A percentile compares a stretch with the other conserved stretches of the same genome.
Conservation (phyloP, 1,140 invertebrate genomes). For the Dreissena polymorpha region DNA sequence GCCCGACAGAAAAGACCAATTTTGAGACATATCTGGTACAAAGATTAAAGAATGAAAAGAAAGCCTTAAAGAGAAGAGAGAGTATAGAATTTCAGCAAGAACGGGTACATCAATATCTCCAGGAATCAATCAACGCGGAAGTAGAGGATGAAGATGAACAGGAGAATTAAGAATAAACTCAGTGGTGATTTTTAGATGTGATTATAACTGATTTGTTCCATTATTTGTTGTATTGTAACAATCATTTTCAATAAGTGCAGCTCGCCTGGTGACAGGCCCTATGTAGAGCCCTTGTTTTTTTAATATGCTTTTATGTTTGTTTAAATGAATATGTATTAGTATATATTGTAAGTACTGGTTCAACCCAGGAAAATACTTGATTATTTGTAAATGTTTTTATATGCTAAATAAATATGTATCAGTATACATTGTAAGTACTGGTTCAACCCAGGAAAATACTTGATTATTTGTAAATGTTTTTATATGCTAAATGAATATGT, state of each 20-base stretch:
- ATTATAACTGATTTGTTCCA: neutral
- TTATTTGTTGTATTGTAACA: neutral
- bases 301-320: too few relatives aligned
- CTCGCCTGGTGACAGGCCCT: too few relatives aligned
- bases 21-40: conserved; percentile 12
- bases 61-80: neutral
- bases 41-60: conserved; percentile 17
- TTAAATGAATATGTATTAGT: too few relatives aligned
- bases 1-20: neutral
- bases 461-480: too few relatives aligned
- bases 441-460: too few relatives aligned
- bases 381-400: too few relatives aligned
- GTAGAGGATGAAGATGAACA: neutral
- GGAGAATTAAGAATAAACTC: neutral
- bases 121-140: neutral
- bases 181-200: neutral
- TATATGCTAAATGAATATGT: too few relatives aligned
- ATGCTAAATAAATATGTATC: too few relatives aligned
- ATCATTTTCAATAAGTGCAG: neutral
- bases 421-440: too few relatives aligned
- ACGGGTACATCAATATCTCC: neutral
- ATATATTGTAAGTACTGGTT: too few relatives aligned
- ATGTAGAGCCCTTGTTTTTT: too few relatives aligned
- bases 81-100: neutral
- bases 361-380: too few relatives aligned